Base-by-base conservation (phyloP, 2,797 vertebrate genomes). In the Eleutherodactylus coqui region DNA sequence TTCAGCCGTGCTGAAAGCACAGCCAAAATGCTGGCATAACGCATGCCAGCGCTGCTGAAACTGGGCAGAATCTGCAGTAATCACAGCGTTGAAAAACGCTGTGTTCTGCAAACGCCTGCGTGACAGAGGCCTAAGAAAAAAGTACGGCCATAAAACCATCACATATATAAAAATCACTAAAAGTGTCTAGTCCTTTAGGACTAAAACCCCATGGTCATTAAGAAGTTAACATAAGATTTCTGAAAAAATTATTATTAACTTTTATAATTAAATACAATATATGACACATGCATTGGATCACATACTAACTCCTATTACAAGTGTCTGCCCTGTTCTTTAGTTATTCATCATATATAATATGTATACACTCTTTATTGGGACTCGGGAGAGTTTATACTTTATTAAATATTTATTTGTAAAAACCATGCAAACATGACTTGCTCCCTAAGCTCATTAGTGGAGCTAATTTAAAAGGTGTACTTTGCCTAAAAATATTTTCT, bases 321-420 rank as follows among this genome's bases (percentile, higher is more conserved):
- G 8, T 45, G 9, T 45, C 24, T 72, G 3, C 70, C 70, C 41
- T n/a, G 21, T 27, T 14, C 13, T 47, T 47, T 47, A 75, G 10
- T 45, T 43, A 73, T 75, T 75, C 27, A 27, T 75, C 24, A 75
- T 75, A n/a, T 73, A 5, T 73, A 73, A 73, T n/a, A 73, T 43
- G 67, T 70, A 73, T 73, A n/a, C 27, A 45, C 24, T 73, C 34
- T 9, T 27, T 9, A 43, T 5, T 27, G n/a, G 24, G 47, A 11
- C 43, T 16, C 11, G 29, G n/a, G 41, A 75, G 43, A 16, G 19
- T 69, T 69, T 69, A 19, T 47, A 29, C 41, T 47, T 1, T 43
- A 47, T 75, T 75, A 75, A 45, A 75, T 45, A 75, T 75, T 29
- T 75, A 27, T 75, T 47, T 47, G 43, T 49, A 49, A 45, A 49